Evolutionary conservation across 2,888 invertebrate genomes (phyloP).

Genomic region (Phaedon cochleariae): DNA sequence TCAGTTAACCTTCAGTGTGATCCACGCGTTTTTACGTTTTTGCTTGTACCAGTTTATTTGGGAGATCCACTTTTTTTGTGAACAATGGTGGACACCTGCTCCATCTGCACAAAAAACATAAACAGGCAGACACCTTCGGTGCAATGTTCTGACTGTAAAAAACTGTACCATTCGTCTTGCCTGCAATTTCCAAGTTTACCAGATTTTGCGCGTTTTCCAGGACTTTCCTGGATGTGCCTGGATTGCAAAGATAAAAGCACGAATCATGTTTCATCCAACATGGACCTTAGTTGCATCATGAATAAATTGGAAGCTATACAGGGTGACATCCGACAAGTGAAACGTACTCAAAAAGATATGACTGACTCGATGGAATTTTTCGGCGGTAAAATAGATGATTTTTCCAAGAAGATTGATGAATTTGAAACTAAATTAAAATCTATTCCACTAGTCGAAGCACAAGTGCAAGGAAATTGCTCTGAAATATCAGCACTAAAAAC

Average conservation of each 20-base stretch:
- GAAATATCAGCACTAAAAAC: background rate
- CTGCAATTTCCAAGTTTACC: background rate
- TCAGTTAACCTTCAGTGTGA: background rate
- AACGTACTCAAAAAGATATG: too few species aligned
- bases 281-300: background rate
- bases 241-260: background rate
- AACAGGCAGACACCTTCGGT: slow-evolving; percentile 1
- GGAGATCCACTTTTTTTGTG: background rate
- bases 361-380: background rate
- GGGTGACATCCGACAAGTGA: background rate
- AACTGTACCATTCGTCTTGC: background rate
- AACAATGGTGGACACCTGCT: background rate
- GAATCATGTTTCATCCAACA: background rate
- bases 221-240: background rate
- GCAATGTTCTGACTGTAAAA: slow-evolving; percentile 4
- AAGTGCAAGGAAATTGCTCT: background rate
- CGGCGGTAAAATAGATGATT: background rate
- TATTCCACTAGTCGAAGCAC: background rate
- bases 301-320: background rate
- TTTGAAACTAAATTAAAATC: background rate
- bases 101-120: background rate
- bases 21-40: background rate
- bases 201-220: background rate
- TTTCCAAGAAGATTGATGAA: background rate
- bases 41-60: background rate